Evolutionary conservation across 2,888 invertebrate genomes (phyloP), one percentile per base, ranked within the genome.

Genomic region (Thera britannica): DNA sequence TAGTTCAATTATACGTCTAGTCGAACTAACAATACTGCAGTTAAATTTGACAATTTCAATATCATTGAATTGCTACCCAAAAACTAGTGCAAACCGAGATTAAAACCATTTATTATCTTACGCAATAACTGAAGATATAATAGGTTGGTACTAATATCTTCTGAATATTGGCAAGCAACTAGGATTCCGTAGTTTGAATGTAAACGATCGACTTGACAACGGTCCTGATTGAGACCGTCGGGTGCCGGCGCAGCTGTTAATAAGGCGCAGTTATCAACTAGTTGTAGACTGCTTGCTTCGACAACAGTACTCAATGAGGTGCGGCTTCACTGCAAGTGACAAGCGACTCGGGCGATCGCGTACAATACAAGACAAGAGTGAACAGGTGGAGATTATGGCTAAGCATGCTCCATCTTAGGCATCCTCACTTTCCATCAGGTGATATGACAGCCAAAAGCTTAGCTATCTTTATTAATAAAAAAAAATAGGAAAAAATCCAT

Each of bases 211-310:
- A 57, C 51, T 69, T 65, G 70, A 70, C 70, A 66, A 54, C 60
- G 60, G 59, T 49, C 56, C 59, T 57, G 71, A 74, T 74, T 70
- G 71, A 81, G 84, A 82, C 82, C 78, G 78, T 78, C 72, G 76
- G 74, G 75, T 70, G 74, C 78, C 75, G 86, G 82, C 88, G 77
- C 90, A 90, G 90, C 86, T 90, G 90, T 85, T 90, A 89, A 89
- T 90, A 88, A 85, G 80, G 83, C 77, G 80, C 75, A 84, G 85
- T 83, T 84, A 86, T 88, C 82, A 88, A 87, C 85, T 83, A 87
- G 83, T 87, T 84, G 83, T 78, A 83, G 85, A 88, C 85, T 85
- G 86, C 83, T 89, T 86, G 85, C 84, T 83, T 60, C 59, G 23
- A 83, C 82, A 81, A 81, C 79, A 73, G 79, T 77, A 75, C 77